These are phyloP conservation scores for Pteria penguin DNA, from an alignment of 2,888 invertebrate species.

Conservation along the genomic window DNA sequence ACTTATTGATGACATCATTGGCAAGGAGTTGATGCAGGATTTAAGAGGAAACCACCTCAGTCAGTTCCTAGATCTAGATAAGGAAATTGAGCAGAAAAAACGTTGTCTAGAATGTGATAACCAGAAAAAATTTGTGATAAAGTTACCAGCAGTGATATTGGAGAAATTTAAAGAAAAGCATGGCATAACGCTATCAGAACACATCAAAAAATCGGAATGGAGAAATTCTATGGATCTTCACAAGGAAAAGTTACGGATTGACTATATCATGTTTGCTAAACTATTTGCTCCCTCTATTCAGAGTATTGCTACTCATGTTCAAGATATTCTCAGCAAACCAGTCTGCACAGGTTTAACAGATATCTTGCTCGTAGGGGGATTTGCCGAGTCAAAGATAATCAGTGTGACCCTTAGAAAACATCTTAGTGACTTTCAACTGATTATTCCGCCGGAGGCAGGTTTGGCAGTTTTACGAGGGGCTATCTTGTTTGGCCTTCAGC, in stretches of 20 bases:
- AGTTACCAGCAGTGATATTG: slow-evolving; percentile 15
- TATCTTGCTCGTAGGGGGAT: slow-evolving; percentile 39
- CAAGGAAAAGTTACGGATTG: slow-evolving; percentile 22
- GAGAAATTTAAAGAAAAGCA: slow-evolving; percentile 7
- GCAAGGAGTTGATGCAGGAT: slow-evolving; percentile 1
- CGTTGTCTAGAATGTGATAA: slow-evolving; percentile 9
- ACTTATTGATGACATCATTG: slow-evolving; percentile 32
- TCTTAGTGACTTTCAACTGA: slow-evolving; percentile 11
- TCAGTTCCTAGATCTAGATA: slow-evolving; percentile 29
- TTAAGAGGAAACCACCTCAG: not conserved
- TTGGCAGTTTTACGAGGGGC: slow-evolving; percentile 41
- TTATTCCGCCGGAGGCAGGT: slow-evolving; percentile 30
- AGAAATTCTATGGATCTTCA: slow-evolving; percentile 1
- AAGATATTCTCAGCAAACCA: not conserved
- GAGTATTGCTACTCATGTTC: slow-evolving; percentile 25
- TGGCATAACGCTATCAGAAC: not conserved
- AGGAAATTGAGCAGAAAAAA: slow-evolving; percentile 34
- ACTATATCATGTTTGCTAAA: not conserved
- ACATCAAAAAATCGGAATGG: not conserved
- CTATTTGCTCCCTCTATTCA: slow-evolving; percentile 25
- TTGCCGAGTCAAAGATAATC: slow-evolving; percentile 36
- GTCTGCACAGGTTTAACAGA: not conserved
- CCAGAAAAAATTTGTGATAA: not conserved
- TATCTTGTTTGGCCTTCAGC: slow-evolving; percentile 51
- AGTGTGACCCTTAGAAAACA: not conserved